Percentiles rank a stretch among this genome's conserved stretches.
These are phyloP conservation scores for Channa maculata DNA, from an alignment of 2,113 vertebrate species.

Conservation along the genomic window DNA sequence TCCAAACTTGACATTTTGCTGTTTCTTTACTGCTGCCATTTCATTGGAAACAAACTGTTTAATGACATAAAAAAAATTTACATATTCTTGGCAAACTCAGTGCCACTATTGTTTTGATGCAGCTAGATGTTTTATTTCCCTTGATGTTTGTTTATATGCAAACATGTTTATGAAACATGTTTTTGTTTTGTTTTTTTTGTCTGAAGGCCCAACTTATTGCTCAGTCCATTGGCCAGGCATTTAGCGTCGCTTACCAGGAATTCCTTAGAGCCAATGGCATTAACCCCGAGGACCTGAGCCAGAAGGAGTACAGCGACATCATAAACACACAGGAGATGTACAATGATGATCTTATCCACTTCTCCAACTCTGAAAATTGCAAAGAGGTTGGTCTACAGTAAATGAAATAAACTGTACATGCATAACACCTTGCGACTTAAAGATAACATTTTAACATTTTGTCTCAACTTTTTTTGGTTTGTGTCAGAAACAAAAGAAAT, in stretches of 20 bases:
- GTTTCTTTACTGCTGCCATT: too few relatives aligned
- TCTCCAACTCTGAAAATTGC: constrained; percentile 99
- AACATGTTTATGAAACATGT: neutral
- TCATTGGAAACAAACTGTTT: constrained; percentile 17
- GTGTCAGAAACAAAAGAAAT: neutral
- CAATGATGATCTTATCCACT: constrained; percentile 99
- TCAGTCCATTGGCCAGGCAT: constrained; percentile 98
- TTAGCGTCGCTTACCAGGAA: constrained; percentile 99
- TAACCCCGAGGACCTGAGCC: constrained; percentile 98
- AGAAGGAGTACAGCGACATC: constrained; percentile 99
- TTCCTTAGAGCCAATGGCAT: constrained; percentile 98
- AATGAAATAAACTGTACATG: neutral
- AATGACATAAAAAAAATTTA: constrained; percentile 6
- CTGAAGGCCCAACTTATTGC: constrained; percentile 96
- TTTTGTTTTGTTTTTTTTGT: constrained; percentile 3
- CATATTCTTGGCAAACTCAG: constrained; percentile 16
- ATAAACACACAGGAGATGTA: constrained; percentile 99
- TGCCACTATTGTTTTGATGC: constrained; percentile 10
- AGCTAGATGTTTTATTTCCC: neutral
- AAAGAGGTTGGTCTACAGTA: constrained; percentile 89
- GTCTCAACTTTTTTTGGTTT: neutral
- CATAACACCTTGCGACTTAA: neutral
- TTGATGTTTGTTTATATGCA: constrained; percentile 16
- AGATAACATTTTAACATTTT: neutral
- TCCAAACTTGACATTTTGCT: too few relatives aligned